These are phyloP conservation scores for Laterallus jamaicensis DNA, from an alignment of 2,113 vertebrate genomes.

Conservation along the genomic window DNA sequence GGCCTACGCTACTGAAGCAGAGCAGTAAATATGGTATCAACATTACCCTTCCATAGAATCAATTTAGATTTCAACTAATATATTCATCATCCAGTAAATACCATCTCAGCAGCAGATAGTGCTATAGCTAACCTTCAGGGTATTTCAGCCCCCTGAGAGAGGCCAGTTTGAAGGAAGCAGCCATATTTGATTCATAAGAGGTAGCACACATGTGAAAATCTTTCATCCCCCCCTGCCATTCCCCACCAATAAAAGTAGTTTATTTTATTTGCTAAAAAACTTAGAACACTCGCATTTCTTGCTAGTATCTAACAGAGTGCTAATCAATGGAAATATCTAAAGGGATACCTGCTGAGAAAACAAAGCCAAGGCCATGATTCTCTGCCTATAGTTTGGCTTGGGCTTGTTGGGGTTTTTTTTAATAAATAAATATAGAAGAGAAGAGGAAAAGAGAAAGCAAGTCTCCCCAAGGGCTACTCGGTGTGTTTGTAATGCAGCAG, in stretches of 20 bases:
- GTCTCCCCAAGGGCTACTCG: not conserved
- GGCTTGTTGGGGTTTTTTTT: not conserved
- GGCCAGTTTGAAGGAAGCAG: not conserved
- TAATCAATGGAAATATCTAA: not conserved
- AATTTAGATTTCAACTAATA: slow-evolving; percentile 62
- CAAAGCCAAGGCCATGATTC: not conserved
- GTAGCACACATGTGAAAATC: not conserved
- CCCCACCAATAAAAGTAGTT: not conserved
- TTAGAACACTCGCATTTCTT: not conserved
- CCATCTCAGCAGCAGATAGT: not conserved
- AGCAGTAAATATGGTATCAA: slow-evolving; percentile 65
- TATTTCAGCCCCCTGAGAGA: not conserved
- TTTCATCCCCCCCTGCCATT: not conserved
- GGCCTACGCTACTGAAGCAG: slow-evolving; percentile 35
- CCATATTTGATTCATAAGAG: not conserved
- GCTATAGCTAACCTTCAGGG: slow-evolving; percentile 51
- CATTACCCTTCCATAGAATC: slow-evolving; percentile 37
- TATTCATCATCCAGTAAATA: slow-evolving; percentile 54
- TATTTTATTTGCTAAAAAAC: not conserved
- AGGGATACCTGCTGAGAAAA: not conserved
- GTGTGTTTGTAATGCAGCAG: not conserved
- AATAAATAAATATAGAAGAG: not conserved
- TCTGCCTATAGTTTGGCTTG: not conserved
- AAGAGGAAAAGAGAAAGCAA: not conserved
- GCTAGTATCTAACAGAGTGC: not conserved